Evolutionary conservation across 1,140 invertebrate genomes (phyloP), one percentile per base, ranked within the genome.

Genomic region (Wiebesia pumilae): DNA sequence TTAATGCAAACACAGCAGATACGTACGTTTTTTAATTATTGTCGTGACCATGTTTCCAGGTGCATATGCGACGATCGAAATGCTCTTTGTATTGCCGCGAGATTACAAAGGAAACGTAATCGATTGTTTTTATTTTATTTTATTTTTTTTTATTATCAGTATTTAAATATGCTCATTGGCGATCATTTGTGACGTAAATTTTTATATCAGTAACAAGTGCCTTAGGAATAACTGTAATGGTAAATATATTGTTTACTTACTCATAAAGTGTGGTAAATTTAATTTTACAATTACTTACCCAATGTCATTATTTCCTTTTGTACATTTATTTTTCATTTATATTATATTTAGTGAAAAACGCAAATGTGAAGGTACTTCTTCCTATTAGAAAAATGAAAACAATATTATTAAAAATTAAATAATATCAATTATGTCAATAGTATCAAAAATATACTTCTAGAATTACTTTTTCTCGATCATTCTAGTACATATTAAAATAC

Each of bases 161-260:
- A 93, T 93, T 93, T 92, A 89, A 92, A 90, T 92, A 92, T 92
- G 91, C 91, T 93, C 93, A 93, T 92, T 90, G 92, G 90, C 92
- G 88, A 91, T 91, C 88, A 91, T 92, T 92, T 93, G 88, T 92
- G 90, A 91, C 88, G 91, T 92, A 93, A 90, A 90, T 93, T 93
- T 93, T 93, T 92, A 93, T 93, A 93, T 92, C 75, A 90, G 90
- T 93, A 93, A 92, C 90, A 93, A 92, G 90, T 93, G 92, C 91
- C 92, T 92, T 93, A 93, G 91, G 88, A 91, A 92, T 92, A 90
- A 92, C 86, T 89, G 91, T 93, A 93, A 93, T 89, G 91, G 91
- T 93, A 93, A 93, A 93, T 91, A 92, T 92, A 93, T 92, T 93
- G 91, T 93, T 93, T 93, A 93, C 92, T 93, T 93, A 93, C 90